phyloP scores from a whole-genome alignment of 2,113 vertebrate genomes.

The Dicentrarchus labrax region DNA sequence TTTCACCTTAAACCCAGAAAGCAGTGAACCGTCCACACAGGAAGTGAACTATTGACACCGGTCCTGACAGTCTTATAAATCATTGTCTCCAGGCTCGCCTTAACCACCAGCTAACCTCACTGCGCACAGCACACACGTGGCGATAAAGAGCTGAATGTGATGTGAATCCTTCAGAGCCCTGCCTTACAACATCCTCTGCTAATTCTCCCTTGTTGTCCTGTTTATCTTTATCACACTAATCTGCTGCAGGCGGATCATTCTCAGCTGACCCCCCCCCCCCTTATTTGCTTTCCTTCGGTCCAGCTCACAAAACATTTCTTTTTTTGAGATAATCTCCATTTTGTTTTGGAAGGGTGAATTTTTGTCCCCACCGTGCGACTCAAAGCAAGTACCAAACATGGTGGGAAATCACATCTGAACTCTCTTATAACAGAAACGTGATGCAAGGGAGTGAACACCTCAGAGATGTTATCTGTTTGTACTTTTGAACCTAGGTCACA shows the following conservation, averaged over 20 bases:
- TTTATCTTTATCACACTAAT: conserved; percentile 77
- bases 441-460: conserved; percentile 20
- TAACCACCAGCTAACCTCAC: conserved; percentile 3
- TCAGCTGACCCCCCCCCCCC: conserved; percentile 12
- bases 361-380: conserved; percentile 20
- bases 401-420: conserved; percentile 51
- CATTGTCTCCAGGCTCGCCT: conserved; percentile 21
- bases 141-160: conserved; percentile 21
- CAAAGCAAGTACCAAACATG: conserved; percentile 17
- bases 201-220: conserved; percentile 36
- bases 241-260: not conserved
- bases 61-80: conserved; percentile 51
- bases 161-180: not conserved
- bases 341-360: conserved; percentile 21
- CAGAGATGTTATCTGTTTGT: conserved; percentile 43
- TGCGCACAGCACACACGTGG: conserved; percentile 54
- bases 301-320: conserved; percentile 8
- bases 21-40: conserved; percentile 33
- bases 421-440: conserved; percentile 37
- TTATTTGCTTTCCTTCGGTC: conserved; percentile 2
- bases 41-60: conserved; percentile 53
- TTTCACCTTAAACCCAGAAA: conserved; percentile 35
- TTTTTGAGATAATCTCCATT: conserved; percentile 25
- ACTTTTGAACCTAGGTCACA: conserved; percentile 52
- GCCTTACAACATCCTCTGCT: conserved; percentile 4